These are phyloP conservation scores for Lethenteron reissneri DNA, from an alignment of 2,113 vertebrate species.

Conservation along the genomic window DNA sequence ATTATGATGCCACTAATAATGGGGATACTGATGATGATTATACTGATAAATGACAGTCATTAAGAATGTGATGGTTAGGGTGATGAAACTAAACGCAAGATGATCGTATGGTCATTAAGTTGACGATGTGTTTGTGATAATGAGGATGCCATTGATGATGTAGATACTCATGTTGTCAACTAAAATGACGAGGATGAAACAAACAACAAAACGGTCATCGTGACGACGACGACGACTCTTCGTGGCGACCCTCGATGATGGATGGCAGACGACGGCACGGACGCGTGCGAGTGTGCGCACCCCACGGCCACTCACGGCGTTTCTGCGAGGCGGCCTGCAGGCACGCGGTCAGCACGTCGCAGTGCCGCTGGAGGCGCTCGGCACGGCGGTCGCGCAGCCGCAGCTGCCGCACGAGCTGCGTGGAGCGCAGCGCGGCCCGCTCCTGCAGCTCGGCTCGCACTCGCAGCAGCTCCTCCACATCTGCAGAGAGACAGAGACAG, in stretches of 20 bases:
- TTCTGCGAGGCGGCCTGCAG: slow-evolving; percentile 82
- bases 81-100: too few relatives aligned
- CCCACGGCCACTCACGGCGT: slow-evolving; percentile 38
- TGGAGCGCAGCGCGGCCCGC: slow-evolving; percentile 47
- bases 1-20: too few relatives aligned
- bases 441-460: slow-evolving; percentile 56
- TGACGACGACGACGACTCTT: not conserved
- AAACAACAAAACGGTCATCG: not conserved
- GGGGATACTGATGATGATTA: too few relatives aligned
- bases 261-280: not conserved
- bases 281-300: not conserved
- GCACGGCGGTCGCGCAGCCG: slow-evolving; percentile 55
- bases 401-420: slow-evolving; percentile 64
- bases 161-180: not conserved
- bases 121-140: not conserved
- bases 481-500: slow-evolving; percentile 19
- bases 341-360: slow-evolving; percentile 68
- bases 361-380: slow-evolving; percentile 64
- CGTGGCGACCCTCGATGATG: not conserved
- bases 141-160: not conserved
- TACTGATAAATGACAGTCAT: too few relatives aligned
- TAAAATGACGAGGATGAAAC: not conserved
- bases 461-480: slow-evolving; percentile 31
- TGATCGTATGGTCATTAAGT: too few relatives aligned
- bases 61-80: too few relatives aligned